Base-by-base conservation (phyloP, 2,888 invertebrate genomes). In the Sturmia bella region DNA sequence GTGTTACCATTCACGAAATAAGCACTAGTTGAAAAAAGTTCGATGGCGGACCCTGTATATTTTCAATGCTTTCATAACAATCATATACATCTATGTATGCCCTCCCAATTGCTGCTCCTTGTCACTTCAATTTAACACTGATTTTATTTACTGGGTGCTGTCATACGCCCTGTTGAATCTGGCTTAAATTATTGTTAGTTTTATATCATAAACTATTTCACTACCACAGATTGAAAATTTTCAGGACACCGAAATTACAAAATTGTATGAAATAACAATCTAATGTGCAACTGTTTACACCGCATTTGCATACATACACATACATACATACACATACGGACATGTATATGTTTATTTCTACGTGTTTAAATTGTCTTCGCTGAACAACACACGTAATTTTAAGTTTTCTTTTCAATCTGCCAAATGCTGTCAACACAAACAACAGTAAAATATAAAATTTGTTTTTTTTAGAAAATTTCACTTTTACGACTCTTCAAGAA, bases 91-190 rank as follows among this genome's bases (percentile, higher is more conserved):
- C n/a, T n/a, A n/a, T n/a, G n/a, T n/a, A n/a, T n/a, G n/a, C n/a
- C n/a, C n/a, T n/a, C 63, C 32, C 15, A 19, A 17, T 61, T 37
- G 32, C 13, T 61, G 24, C 9, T 41, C 7, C 12, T 15, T 73
- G 52, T 17, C 50, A 41, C 13, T 37, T 50, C 24, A 15, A 52
- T n/a, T 50, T 50, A n/a, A 59, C 12, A 54, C 15, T 66, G 21
- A 1, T 52, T 32, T 6, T 32, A 19, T 21, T 4, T 17, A 15
- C 6, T 19, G 27, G 43, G 61, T n/a, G n/a, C 32, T 43, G 41
- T 77, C 77, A 63, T 41, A 70, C 19, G 61, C 63, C 45, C 15
- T 37, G 61, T 63, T 57, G 27, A 56, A 63, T 54, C 43, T 43
- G 41, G 19, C 56, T 56, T 48, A 70, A 48, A 66, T 57, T 56